Evolutionary conservation across 2,797 vertebrate genomes (phyloP), one percentile per base, ranked within the genome.

Genomic region (Acanthurus leucopareius): DNA sequence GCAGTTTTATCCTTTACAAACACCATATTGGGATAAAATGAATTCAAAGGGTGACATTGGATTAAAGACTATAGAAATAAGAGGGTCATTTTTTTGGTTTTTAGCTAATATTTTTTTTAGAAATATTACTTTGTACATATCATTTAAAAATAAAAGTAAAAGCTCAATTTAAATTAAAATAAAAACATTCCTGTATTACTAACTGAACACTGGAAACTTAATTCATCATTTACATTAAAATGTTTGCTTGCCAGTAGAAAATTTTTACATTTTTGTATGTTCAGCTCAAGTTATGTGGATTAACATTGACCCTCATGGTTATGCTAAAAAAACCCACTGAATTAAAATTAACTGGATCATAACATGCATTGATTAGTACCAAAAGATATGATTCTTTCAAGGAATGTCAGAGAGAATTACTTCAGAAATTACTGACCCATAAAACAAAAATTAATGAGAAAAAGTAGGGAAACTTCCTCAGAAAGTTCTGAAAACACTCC

Each of bases 401-500:
- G 22, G 47, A 66, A 42, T 5, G 1, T 15, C 42, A 5, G 10
- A 48, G 42, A 54, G 20, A 47, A 52, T 22, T 35, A 28, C 49
- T 38, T 51, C 1, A 5, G 42, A 56, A 60, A 60, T 53, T 1
- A 20, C 10, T 22, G 38, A 28, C 0, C 25, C 4, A 1, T 13
- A 40, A 48, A 60, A 72, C 19, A 20, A 69, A 52, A 10, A 5
- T 59, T 42, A 61, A 10, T 3, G 1, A 38, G 40, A 48, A 59
- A 63, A 53, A 60, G 20, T 25, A 56, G 15, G 3, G 42, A 62
- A 67, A 19, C 15, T 63, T 49, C 42, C 19, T 32, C 20, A 25
- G 25, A 67, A 68, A 69, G n/a, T 67, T 47, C 7, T 54, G 7
- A 48, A 64, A 53, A n/a, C 14, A 10, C 49, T 51, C 19, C 10